Percentiles rank a stretch among this genome's conserved stretches.
These are phyloP conservation scores for Nowickia ferox DNA, from an alignment of 2,888 invertebrate species.

Conservation along the genomic window DNA sequence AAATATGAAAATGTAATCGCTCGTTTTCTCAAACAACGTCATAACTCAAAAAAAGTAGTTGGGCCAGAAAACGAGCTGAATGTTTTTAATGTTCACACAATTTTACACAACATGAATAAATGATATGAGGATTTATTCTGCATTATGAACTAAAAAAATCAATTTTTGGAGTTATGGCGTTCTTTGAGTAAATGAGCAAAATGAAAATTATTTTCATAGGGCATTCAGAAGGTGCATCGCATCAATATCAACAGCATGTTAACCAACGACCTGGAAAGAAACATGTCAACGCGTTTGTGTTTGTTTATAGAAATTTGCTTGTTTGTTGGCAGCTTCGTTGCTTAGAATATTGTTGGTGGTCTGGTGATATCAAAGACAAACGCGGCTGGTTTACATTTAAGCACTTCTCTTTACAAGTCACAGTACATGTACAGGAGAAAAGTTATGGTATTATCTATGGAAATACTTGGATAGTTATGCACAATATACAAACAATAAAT, in stretches of 20 bases:
- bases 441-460: slow-evolving; percentile 1
- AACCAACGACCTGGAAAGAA: slow-evolving; percentile 67
- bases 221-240: slow-evolving; percentile 21
- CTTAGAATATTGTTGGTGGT: slow-evolving; percentile 23
- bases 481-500: background rate
- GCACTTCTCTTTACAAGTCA: background rate
- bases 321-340: slow-evolving; percentile 16
- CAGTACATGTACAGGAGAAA: slow-evolving; percentile 10
- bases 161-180: too few species aligned
- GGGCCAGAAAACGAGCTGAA: too few species aligned
- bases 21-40: too few species aligned
- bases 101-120: too few species aligned
- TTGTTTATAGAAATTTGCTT: slow-evolving; percentile 42
- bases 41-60: too few species aligned
- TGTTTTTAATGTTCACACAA: too few species aligned
- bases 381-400: slow-evolving; percentile 23
- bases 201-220: slow-evolving; percentile 2
- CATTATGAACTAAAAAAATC: too few species aligned
- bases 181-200: too few species aligned
- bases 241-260: slow-evolving; percentile 47
- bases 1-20: too few species aligned
- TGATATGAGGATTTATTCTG: too few species aligned
- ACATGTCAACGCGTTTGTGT: slow-evolving; percentile 51
- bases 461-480: background rate
- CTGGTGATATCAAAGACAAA: slow-evolving; percentile 26